Conservation (phyloP, 2,888 invertebrate species). For the Saturnia pavonia region DNA sequence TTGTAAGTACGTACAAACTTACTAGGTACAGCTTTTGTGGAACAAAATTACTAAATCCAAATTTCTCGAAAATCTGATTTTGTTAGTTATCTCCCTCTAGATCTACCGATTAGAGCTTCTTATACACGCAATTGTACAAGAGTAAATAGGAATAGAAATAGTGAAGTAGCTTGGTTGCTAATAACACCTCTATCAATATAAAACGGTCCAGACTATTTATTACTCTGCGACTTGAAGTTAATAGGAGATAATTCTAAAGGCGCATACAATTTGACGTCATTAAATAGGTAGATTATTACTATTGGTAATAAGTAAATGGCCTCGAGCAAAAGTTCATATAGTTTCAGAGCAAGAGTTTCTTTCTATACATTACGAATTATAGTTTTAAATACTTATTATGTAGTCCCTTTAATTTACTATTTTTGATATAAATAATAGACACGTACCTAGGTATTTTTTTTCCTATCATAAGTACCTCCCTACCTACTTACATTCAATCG, state of each 20-base stretch:
- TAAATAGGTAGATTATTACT: background rate
- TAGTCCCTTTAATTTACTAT: background rate
- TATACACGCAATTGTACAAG: background rate
- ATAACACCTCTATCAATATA: slow-evolving; percentile 12
- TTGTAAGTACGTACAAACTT: no score
- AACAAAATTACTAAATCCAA: no score
- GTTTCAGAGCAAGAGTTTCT: background rate
- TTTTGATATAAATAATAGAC: background rate
- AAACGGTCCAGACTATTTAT: slow-evolving; percentile 5
- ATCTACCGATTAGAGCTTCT: background rate
- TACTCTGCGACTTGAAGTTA: slow-evolving; percentile 8
- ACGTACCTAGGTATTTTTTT: background rate
- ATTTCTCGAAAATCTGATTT: no score
- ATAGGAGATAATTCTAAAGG: slow-evolving; percentile 12
- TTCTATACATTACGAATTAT: background rate
- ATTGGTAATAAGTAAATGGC: background rate
- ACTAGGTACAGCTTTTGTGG: no score
- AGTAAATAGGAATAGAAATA: background rate
- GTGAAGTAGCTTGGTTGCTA: slow-evolving; percentile 10
- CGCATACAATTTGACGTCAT: slow-evolving; percentile 14
- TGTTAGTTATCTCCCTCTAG: no score
- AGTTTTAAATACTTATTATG: background rate
- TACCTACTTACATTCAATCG: background rate
- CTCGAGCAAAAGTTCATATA: background rate
- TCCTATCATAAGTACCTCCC: no score